These are phyloP conservation scores for Pyrgilauda ruficollis DNA, from an alignment of 2,113 vertebrate species.

Conservation along the genomic window DNA sequence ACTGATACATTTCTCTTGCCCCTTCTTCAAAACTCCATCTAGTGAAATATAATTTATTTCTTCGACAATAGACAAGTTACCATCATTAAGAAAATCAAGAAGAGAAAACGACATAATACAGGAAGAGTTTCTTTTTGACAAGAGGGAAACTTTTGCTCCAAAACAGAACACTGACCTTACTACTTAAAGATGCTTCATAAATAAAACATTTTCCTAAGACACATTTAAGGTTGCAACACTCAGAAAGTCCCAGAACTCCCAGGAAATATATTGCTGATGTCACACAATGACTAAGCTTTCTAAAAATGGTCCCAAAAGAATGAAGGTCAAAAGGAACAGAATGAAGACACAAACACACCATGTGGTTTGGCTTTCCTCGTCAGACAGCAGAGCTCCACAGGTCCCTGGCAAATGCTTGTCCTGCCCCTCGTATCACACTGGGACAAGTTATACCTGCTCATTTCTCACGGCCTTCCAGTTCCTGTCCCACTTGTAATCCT, in stretches of 20 bases:
- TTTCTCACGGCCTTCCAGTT: background rate
- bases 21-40: background rate
- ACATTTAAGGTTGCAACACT: background rate
- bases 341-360: background rate
- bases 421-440: background rate
- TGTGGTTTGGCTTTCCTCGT: background rate
- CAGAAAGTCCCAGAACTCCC: slow-evolving; percentile 1
- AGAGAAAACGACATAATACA: background rate
- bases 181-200: background rate
- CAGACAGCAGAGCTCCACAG: background rate
- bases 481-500: rapidly evolving
- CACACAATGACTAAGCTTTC: slow-evolving; percentile 19
- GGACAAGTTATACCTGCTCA: background rate
- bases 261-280: background rate
- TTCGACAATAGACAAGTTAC: background rate
- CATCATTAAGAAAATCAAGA: background rate
- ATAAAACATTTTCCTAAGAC: background rate
- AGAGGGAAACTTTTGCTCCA: background rate
- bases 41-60: background rate
- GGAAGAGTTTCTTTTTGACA: background rate
- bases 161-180: background rate
- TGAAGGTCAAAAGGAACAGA: slow-evolving; percentile 4
- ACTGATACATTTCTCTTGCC: background rate
- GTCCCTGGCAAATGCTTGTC: background rate
- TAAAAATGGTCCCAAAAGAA: background rate